A percentile compares a stretch with the other conserved stretches of the same genome.
These are phyloP conservation scores for Acleris cristana DNA, from an alignment of 2,888 invertebrate species.

Conservation along the genomic window DNA sequence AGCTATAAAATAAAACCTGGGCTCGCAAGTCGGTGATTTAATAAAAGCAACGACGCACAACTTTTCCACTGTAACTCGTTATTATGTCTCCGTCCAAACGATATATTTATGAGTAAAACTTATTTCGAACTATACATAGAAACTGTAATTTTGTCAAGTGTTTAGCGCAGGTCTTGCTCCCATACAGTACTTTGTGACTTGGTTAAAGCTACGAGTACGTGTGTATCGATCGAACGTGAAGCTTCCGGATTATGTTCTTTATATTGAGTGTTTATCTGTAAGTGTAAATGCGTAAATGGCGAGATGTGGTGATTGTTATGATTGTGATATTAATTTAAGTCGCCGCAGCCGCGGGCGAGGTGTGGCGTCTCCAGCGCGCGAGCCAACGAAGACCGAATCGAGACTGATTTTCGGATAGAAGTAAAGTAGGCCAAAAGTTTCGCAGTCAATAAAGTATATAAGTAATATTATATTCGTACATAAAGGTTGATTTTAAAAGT, in stretches of 20 bases:
- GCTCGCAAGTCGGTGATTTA: conserved; percentile 31
- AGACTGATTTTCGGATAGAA: conserved; percentile 83
- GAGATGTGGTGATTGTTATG: conserved; percentile 62
- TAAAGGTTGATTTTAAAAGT: conserved; percentile 72
- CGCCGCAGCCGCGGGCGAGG: conserved; percentile 55
- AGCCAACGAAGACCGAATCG: conserved; percentile 72
- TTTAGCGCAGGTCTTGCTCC: conserved; percentile 5
- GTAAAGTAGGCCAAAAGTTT: conserved; percentile 74
- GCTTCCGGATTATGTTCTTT: conserved; percentile 6
- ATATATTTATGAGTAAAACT: conserved; percentile 52
- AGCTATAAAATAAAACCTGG: conserved; percentile 30
- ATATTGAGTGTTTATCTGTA: conserved; percentile 38
- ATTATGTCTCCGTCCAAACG: conserved; percentile 75
- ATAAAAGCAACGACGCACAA: conserved; percentile 67
- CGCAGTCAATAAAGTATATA: conserved; percentile 72
- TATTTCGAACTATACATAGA: conserved; percentile 50
- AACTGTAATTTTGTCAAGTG: conserved; percentile 24
- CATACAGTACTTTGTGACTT: conserved; percentile 4
- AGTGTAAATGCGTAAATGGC: conserved; percentile 39
- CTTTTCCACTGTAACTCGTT: conserved; percentile 65
- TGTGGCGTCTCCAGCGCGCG: conserved; percentile 60
- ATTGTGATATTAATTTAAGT: conserved; percentile 82
- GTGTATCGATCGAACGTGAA: not conserved
- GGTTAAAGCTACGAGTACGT: not conserved
- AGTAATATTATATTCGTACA: conserved; percentile 42